A percentile compares a stretch with the other conserved stretches of the same genome.
Conservation (phyloP, 2,113 vertebrate genomes). For the Felis catus region F.catus_Fca126_mat1.0 CM031419.1:105498501-105499000, state of each 20-base stretch:
- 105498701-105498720: not conserved
- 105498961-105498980: not conserved
- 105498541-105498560: no score
- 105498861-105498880: not conserved
- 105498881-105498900: not conserved
- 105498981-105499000: not conserved
- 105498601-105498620: constrained; percentile 45
- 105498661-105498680: not conserved
- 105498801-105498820: not conserved
- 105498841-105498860: not conserved
- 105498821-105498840: constrained; percentile 9
- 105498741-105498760: not conserved
- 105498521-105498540: no score
- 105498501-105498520: no score
- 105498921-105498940: not conserved
- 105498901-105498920: constrained; percentile 22
- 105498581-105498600: not conserved
- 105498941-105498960: not conserved
- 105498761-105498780: not conserved
- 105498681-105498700: not conserved
- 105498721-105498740: not conserved
- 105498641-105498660: not conserved
- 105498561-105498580: not conserved
- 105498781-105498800: not conserved
- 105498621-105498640: not conserved